Conservation (phyloP, 2,888 invertebrate species). For the Cyaniris semiargus region DNA sequence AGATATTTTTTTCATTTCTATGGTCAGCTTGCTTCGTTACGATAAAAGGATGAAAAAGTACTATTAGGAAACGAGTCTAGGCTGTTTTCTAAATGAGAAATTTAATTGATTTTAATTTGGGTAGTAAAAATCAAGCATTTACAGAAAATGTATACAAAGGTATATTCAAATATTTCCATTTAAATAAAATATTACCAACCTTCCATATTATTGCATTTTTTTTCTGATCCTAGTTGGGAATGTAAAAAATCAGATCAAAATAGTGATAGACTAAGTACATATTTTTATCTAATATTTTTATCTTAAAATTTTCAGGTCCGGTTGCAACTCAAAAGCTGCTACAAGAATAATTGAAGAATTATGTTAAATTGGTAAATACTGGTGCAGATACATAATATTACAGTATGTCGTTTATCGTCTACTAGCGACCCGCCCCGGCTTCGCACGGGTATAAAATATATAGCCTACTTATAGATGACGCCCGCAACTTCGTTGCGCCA, state of each 20-base stretch:
- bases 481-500: no score
- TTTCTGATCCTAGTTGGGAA: no score
- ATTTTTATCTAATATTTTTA: not conserved
- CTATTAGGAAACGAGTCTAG: not conserved
- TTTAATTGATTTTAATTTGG: not conserved
- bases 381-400: not conserved
- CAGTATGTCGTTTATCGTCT: no score
- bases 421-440: no score
- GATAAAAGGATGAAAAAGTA: conserved; percentile 4
- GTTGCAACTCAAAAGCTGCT: not conserved
- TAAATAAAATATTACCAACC: not conserved
- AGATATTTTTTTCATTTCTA: conserved; percentile 25
- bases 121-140: not conserved
- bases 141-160: not conserved
- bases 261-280: not conserved
- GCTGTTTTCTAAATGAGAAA: not conserved
- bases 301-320: not conserved
- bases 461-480: no score
- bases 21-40: not conserved
- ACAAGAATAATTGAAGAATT: not conserved
- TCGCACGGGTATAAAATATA: no score
- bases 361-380: not conserved
- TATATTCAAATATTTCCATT: not conserved
- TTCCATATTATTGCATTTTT: no score
- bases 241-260: not conserved